Conservation (phyloP, 2,797 vertebrate genomes). For the Netta rufina region DNA sequence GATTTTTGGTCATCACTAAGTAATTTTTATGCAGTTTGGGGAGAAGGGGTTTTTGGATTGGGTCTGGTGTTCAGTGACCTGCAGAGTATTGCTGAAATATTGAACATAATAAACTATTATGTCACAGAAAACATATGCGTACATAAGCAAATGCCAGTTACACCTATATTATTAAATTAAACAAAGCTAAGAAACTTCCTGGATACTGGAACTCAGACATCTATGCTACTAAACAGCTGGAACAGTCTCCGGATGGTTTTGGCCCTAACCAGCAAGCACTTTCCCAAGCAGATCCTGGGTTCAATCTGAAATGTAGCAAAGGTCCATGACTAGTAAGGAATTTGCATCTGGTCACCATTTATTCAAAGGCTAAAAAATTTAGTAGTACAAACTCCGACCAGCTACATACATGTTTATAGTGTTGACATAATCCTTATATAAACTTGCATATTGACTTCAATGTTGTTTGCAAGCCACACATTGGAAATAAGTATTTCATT, state of each 20-base stretch:
- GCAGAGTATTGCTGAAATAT: neutral
- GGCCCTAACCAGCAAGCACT: neutral
- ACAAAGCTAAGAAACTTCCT: slow-evolving; percentile 21
- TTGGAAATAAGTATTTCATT: neutral
- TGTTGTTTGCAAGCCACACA: neutral
- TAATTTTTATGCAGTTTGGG: neutral
- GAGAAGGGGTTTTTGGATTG: neutral
- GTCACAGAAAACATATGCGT: neutral
- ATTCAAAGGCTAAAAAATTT: neutral
- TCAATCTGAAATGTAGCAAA: neutral
- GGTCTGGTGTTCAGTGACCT: neutral
- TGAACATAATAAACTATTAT: slow-evolving; percentile 21
- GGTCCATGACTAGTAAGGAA: neutral
- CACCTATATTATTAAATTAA: slow-evolving; percentile 8
- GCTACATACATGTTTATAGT: neutral
- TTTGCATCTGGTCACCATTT: neutral
- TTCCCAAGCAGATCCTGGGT: neutral
- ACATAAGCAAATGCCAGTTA: slow-evolving; percentile 5
- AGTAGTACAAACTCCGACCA: neutral
- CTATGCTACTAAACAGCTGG: neutral
- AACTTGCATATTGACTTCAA: neutral
- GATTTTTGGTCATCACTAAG: neutral
- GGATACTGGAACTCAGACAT: slow-evolving; percentile 3
- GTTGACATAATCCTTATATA: neutral
- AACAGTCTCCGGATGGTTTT: neutral